Evolutionary conservation across 2,113 vertebrate species (phyloP).

Genomic region (Aphyosemion australe): DNA sequence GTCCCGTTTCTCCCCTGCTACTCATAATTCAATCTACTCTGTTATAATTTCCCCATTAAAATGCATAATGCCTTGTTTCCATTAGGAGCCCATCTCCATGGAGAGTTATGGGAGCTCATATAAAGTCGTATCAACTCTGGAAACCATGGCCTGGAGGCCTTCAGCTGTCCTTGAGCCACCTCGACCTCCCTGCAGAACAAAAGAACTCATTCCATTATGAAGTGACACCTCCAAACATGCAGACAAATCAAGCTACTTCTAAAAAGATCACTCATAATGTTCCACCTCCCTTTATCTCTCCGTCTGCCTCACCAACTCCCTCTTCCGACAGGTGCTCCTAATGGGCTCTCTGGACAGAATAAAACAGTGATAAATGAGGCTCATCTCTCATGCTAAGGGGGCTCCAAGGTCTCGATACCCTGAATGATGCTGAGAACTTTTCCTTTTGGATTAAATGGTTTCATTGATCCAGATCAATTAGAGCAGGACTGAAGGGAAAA

Average conservation of each 20-base stretch:
- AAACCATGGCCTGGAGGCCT: background rate
- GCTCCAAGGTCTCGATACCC: slow-evolving; percentile 32
- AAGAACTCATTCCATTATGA: slow-evolving; percentile 58
- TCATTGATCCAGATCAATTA: slow-evolving; percentile 64
- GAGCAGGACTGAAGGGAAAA: slow-evolving; percentile 44
- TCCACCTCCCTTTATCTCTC: slow-evolving; percentile 33
- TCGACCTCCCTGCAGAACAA: slow-evolving; percentile 35
- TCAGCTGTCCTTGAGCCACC: slow-evolving; percentile 21
- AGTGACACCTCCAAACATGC: slow-evolving; percentile 45
- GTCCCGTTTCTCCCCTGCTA: slow-evolving; percentile 34
- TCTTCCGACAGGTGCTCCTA: slow-evolving; percentile 16
- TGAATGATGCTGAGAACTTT: slow-evolving; percentile 39
- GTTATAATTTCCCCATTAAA: slow-evolving; percentile 43
- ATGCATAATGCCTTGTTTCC: slow-evolving; percentile 56
- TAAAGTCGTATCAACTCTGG: slow-evolving; percentile 20
- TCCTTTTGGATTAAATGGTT: slow-evolving; percentile 36
- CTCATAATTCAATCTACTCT: slow-evolving; percentile 39
- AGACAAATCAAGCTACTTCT: slow-evolving; percentile 35
- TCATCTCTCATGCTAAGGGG: background rate
- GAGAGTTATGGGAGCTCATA: slow-evolving; percentile 41
- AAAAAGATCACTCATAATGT: slow-evolving; percentile 31
- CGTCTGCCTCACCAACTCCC: slow-evolving; percentile 21
- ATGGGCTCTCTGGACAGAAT: slow-evolving; percentile 4
- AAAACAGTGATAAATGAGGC: slow-evolving; percentile 9
- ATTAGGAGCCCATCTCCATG: slow-evolving; percentile 49